Evolutionary conservation across 2,797 vertebrate genomes (phyloP).

Genomic region (Siniperca obscura): DNA sequence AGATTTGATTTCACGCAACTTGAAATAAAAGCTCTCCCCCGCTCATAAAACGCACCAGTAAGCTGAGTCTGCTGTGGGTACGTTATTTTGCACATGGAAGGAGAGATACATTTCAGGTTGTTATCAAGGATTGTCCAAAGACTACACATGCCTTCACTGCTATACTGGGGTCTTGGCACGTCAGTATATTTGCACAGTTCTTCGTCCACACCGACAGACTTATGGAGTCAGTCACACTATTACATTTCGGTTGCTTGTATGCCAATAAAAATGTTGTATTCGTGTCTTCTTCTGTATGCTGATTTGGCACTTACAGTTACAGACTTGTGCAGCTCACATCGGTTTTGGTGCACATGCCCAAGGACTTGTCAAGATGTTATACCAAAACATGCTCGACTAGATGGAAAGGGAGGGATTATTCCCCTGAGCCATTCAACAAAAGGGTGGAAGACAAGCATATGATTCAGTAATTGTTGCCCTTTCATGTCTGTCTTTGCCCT

Average conservation of each 20-base stretch:
- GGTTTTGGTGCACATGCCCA: conserved; percentile 54
- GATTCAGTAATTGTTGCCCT: conserved; percentile 27
- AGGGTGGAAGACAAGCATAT: conserved; percentile 14
- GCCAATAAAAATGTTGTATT: conserved; percentile 79
- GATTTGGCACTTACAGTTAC: conserved; percentile 64
- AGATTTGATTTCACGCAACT: conserved; percentile 78
- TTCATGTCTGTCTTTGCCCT: background rate
- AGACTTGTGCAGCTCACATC: conserved; percentile 34
- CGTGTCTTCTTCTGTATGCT: conserved; percentile 67
- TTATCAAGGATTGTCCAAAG: conserved; percentile 83
- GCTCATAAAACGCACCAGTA: conserved; percentile 67
- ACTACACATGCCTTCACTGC: conserved; percentile 79
- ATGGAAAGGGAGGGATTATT: conserved; percentile 58
- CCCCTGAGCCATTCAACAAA: conserved; percentile 21
- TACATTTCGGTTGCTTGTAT: conserved; percentile 62
- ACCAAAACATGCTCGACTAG: conserved; percentile 50
- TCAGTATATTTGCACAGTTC: conserved; percentile 75
- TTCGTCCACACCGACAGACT: conserved; percentile 66
- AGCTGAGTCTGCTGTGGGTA: conserved; percentile 69
- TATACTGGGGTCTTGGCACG: conserved; percentile 74
- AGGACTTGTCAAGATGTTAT: conserved; percentile 64
- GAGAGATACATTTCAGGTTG: conserved; percentile 77
- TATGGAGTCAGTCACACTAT: conserved; percentile 73
- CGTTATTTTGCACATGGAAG: conserved; percentile 72
- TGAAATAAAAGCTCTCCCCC: conserved; percentile 69